These are phyloP conservation scores for Myotis davidii DNA, from an alignment of 2,113 vertebrate genomes.

Conservation along the genomic window DNA sequence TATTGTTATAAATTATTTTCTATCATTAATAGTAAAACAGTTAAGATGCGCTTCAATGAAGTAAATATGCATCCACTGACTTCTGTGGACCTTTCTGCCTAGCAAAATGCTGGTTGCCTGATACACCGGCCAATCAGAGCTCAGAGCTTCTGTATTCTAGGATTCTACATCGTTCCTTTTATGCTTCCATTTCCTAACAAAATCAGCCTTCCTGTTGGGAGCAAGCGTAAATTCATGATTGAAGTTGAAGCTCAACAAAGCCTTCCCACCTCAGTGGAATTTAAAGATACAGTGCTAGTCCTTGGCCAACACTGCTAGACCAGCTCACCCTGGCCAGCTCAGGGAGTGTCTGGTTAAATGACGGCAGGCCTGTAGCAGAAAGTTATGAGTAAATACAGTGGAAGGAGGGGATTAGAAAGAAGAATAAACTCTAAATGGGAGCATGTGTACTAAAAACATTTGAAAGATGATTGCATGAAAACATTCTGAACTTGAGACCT, in stretches of 20 bases:
- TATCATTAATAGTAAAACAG: background rate
- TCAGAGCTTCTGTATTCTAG: background rate
- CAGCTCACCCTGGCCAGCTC: background rate
- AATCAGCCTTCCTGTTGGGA: background rate
- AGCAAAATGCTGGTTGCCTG: background rate
- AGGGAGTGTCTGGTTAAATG: background rate
- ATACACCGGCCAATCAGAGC: background rate
- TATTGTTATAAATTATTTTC: background rate
- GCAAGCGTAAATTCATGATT: background rate
- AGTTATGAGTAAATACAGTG: background rate
- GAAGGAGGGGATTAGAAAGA: background rate
- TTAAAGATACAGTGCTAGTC: background rate
- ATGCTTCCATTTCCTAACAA: background rate
- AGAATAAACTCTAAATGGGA: background rate
- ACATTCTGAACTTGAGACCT: background rate
- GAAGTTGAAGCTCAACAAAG: background rate
- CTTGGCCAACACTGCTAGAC: background rate
- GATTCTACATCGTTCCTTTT: background rate
- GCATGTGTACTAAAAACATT: background rate
- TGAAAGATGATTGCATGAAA: background rate
- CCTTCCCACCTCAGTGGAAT: background rate
- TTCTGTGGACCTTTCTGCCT: background rate
- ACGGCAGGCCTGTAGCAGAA: background rate
- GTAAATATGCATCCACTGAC: background rate
- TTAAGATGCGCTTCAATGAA: background rate